Percentiles rank a stretch among this genome's conserved stretches.
These are phyloP conservation scores for Syngnathoides biaculeatus DNA, from an alignment of 2,113 vertebrate species.

Conservation along the genomic window DNA sequence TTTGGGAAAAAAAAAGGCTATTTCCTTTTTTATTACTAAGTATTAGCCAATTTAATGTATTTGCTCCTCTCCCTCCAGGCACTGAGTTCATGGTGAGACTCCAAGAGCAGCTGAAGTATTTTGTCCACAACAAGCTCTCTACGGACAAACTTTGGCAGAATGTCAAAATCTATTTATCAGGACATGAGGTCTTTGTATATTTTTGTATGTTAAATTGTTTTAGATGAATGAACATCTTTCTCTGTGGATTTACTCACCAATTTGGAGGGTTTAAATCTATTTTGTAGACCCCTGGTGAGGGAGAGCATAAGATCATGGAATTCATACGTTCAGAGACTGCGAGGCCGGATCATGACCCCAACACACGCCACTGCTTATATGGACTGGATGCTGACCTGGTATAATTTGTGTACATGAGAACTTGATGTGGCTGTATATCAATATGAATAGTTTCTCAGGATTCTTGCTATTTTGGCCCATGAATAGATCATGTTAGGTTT, in stretches of 20 bases:
- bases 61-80: slow-evolving; percentile 70
- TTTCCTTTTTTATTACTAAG: background rate
- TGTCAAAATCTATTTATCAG: slow-evolving; percentile 90
- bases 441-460: background rate
- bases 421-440: background rate
- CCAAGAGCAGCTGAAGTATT: slow-evolving; percentile 96
- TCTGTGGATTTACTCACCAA: background rate
- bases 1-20: no score
- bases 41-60: background rate
- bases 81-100: slow-evolving; percentile 97
- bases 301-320: slow-evolving; percentile 99
- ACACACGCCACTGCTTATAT: slow-evolving; percentile 96
- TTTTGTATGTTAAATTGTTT: background rate
- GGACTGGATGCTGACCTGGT: slow-evolving; percentile 98
- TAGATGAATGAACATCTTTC: background rate
- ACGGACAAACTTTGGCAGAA: slow-evolving; percentile 93
- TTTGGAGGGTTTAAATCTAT: background rate
- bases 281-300: slow-evolving; percentile 93
- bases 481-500: slow-evolving; percentile 95
- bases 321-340: slow-evolving; percentile 93
- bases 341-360: slow-evolving; percentile 84
- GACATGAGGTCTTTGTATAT: slow-evolving; percentile 84
- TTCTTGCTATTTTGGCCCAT: background rate
- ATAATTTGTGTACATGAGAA: slow-evolving; percentile 45
- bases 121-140: slow-evolving; percentile 95